These are phyloP conservation scores for Ernsta delagoae DNA, from an alignment of 2,888 invertebrate genomes.

Conservation along the genomic window DNA sequence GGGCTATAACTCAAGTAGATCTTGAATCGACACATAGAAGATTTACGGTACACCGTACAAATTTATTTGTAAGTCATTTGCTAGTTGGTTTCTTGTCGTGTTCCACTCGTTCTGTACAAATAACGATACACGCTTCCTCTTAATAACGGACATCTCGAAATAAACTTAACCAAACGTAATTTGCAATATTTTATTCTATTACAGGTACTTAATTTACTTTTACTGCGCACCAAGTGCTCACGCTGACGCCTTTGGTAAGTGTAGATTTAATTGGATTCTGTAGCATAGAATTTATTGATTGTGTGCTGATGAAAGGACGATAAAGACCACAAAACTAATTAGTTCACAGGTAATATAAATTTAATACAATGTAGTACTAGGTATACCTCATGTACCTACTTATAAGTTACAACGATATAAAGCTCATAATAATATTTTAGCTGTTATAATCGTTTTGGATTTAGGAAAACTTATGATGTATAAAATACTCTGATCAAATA, in stretches of 20 bases:
- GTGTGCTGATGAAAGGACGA: no score
- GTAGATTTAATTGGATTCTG: neutral
- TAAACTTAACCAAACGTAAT: constrained; percentile 4
- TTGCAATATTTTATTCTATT: constrained; percentile 34
- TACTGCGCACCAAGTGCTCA: neutral
- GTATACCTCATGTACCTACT: no score
- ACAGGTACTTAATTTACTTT: constrained; percentile 28
- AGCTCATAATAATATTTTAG: no score
- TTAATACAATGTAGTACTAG: no score
- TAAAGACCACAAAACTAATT: no score
- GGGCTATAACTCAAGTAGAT: constrained; percentile 68
- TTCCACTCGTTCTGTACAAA: constrained; percentile 35
- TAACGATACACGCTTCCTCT: constrained; percentile 31
- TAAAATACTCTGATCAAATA: neutral
- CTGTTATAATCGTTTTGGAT: no score
- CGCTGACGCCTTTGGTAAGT: constrained; percentile 15
- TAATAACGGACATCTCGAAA: constrained; percentile 15
- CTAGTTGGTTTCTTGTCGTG: constrained; percentile 37
- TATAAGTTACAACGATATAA: no score
- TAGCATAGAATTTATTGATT: neutral
- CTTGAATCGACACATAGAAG: constrained; percentile 59
- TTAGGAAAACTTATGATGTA: no score
- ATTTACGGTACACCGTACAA: constrained; percentile 42
- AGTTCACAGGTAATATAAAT: no score
- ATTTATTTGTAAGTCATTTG: constrained; percentile 39